Conservation (phyloP, 1,140 invertebrate species). For the Diploscapter pachys region DNA sequence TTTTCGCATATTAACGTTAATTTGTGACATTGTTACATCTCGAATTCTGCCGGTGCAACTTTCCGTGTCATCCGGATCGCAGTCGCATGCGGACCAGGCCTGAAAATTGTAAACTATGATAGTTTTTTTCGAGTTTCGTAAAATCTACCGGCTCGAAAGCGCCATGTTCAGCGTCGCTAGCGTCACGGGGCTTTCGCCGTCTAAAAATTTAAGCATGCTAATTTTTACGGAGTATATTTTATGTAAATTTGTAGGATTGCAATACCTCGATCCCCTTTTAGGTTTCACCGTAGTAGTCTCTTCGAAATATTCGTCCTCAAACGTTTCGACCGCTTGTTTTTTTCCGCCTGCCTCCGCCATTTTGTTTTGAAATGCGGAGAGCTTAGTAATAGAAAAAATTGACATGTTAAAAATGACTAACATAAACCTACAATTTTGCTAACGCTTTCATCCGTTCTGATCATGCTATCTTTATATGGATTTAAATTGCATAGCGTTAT, state of each 20-base stretch:
- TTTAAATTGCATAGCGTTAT: constrained; percentile 53
- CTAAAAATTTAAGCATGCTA: no score
- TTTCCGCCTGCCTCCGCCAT: constrained; percentile 49
- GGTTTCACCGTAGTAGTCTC: no score
- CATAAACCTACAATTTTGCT: constrained; percentile 21
- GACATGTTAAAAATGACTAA: background rate
- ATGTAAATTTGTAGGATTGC: no score
- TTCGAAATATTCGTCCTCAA: no score
- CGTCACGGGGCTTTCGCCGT: no score
- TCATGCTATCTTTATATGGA: constrained; percentile 50
- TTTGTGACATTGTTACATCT: no score
- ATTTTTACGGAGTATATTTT: no score
- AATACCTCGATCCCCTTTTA: no score
- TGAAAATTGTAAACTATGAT: no score
- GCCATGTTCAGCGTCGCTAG: background rate
- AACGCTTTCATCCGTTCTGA: constrained; percentile 45
- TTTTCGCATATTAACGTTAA: no score
- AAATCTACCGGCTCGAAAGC: constrained; percentile 13
- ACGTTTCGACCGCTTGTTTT: background rate
- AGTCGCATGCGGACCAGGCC: constrained; percentile 14
- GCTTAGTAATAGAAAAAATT: constrained; percentile 24
- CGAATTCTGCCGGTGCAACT: no score
- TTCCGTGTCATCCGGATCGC: constrained; percentile 3
- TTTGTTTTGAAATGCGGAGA: constrained; percentile 45
- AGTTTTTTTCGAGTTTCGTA: no score